These are phyloP conservation scores for Aselliscus stoliczkanus DNA, from an alignment of 2,797 vertebrate genomes.

Conservation along the genomic window DNA sequence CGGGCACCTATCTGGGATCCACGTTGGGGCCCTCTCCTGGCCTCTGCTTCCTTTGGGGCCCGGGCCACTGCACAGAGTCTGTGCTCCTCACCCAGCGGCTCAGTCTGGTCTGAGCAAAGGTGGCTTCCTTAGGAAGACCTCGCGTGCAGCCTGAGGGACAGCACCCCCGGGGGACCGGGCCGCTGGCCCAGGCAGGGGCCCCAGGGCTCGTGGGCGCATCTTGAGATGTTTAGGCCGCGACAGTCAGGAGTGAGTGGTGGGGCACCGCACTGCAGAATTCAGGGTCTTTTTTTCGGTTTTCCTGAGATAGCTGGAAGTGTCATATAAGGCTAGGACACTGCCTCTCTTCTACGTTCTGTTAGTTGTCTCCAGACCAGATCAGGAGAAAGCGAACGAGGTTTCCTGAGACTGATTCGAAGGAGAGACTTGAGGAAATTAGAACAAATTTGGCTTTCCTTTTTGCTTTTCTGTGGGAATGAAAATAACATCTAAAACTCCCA, in stretches of 20 bases:
- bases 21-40: neutral
- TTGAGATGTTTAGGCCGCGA: too few species aligned
- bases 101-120: fast-evolving
- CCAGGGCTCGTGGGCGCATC: fast-evolving
- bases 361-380: neutral
- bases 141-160: fast-evolving
- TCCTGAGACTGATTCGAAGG: neutral
- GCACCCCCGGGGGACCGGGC: neutral
- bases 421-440: neutral
- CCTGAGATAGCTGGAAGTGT: neutral
- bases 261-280: neutral
- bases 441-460: neutral
- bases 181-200: neutral
- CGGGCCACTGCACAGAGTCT: too few species aligned
- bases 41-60: neutral
- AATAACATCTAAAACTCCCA: neutral
- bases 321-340: fast-evolving
- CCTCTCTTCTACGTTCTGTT: too few species aligned
- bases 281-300: neutral
- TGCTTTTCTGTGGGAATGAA: neutral
- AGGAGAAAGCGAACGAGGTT: neutral
- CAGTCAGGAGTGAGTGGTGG: fast-evolving
- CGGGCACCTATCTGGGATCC: fast-evolving
- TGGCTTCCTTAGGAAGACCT: neutral
- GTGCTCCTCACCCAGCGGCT: fast-evolving